Conservation (phyloP, 2,888 invertebrate genomes). For the Hirtodrosophila histrioides region DNA sequence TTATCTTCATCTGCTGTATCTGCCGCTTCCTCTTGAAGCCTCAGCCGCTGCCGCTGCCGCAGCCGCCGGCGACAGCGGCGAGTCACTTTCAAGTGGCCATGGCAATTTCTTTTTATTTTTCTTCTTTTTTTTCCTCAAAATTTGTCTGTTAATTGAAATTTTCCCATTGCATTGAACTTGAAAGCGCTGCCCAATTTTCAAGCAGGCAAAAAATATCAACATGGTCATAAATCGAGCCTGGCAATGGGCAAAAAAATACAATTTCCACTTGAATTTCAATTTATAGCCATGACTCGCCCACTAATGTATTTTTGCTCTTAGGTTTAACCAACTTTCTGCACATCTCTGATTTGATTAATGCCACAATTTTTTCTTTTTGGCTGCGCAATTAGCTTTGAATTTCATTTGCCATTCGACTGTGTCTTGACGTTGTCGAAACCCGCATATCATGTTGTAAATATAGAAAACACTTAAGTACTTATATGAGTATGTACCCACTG, state of each 20-base stretch:
- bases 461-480: conserved; percentile 34
- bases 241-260: conserved; percentile 36
- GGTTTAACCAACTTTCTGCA: conserved; percentile 37
- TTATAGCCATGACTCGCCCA: conserved; percentile 35
- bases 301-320: conserved; percentile 29
- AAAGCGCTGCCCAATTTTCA: conserved; percentile 41
- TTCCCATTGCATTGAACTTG: conserved; percentile 74
- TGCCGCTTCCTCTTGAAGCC: conserved; percentile 54
- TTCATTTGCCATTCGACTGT: conserved; percentile 25
- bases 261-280: conserved; percentile 56
- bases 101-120: conserved; percentile 55
- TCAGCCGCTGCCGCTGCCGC: conserved; percentile 12
- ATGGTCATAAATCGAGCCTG: conserved; percentile 44
- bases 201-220: conserved; percentile 18
- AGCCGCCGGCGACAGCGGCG: conserved; percentile 43
- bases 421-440: conserved; percentile 11
- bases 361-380: conserved; percentile 54
- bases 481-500: conserved; percentile 17
- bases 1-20: conserved; percentile 39
- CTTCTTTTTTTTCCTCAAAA: conserved; percentile 14
- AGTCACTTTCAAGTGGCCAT: conserved; percentile 68
- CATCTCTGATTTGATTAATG: conserved; percentile 40
- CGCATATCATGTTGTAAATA: conserved; percentile 38
- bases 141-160: conserved; percentile 63
- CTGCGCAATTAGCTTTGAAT: conserved; percentile 56